Evolutionary conservation across 1,140 invertebrate species (phyloP).

Genomic region (Sminthurides bifidus): DNA sequence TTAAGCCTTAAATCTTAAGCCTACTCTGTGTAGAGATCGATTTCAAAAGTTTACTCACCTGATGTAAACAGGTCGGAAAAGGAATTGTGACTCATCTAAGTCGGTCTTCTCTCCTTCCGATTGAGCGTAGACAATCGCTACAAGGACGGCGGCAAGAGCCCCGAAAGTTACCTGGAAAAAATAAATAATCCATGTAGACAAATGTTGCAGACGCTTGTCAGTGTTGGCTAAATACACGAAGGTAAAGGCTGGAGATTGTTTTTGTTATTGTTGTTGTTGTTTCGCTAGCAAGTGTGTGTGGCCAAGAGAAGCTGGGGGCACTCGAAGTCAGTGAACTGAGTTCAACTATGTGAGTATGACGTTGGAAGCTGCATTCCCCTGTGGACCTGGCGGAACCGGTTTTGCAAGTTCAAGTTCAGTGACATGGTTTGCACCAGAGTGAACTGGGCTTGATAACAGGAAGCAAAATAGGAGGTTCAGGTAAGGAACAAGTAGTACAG

Average conservation of each 20-base stretch:
- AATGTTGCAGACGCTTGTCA: not conserved
- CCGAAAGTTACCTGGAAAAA: constrained; percentile 12
- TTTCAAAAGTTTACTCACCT: constrained; percentile 17
- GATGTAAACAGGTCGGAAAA: constrained; percentile 33
- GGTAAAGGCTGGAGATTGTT: too few species aligned
- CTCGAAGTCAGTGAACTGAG: too few species aligned
- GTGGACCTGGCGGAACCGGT: constrained; percentile 24
- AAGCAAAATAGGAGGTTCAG: too few species aligned
- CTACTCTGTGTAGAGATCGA: too few species aligned
- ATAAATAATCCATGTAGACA: not conserved
- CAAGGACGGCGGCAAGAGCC: constrained; percentile 12
- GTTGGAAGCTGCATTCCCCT: too few species aligned
- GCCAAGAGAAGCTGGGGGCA: too few species aligned
- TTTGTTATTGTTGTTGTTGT: too few species aligned
- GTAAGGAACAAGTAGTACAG: not conserved
- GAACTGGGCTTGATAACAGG: too few species aligned
- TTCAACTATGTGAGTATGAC: too few species aligned
- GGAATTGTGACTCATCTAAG: constrained; percentile 30
- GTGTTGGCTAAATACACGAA: too few species aligned
- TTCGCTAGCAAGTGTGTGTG: constrained; percentile 12
- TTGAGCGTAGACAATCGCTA: constrained; percentile 19
- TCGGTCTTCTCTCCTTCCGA: constrained; percentile 26
- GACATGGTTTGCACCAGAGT: constrained; percentile 8
- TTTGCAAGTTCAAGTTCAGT: constrained; percentile 28
- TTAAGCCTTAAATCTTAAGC: too few species aligned